These are phyloP conservation scores for Mus spicilegus DNA, from an alignment of 2,113 vertebrate species.

Conservation along the genomic window DNA sequence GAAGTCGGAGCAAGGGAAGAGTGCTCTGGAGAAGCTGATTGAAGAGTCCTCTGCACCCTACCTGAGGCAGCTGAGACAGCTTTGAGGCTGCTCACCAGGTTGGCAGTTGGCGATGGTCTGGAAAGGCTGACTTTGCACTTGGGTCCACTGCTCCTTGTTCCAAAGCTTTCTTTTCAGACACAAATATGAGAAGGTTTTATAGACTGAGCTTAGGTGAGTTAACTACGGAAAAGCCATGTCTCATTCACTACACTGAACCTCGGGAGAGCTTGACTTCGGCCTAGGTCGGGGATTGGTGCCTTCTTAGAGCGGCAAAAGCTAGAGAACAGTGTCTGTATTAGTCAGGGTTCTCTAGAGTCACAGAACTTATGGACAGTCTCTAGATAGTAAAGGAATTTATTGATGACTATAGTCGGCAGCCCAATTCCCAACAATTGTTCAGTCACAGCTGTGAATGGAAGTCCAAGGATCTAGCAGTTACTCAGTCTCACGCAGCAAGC, in stretches of 20 bases:
- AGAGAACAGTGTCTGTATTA: too few species aligned
- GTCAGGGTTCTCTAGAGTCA: too few species aligned
- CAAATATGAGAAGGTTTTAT: background rate
- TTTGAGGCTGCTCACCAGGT: background rate
- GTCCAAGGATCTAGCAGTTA: too few species aligned
- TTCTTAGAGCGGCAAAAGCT: background rate
- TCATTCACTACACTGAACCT: background rate
- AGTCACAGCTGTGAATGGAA: too few species aligned
- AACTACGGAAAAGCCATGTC: background rate
- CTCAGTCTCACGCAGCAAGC: too few species aligned
- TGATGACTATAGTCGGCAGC: too few species aligned
- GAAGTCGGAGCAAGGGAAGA: background rate
- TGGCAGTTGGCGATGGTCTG: too few species aligned
- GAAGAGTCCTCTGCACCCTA: background rate
- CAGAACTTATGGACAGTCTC: too few species aligned
- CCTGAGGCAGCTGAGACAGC: accelerated
- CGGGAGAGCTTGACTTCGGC: background rate
- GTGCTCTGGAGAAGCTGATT: accelerated
- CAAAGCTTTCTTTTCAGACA: background rate
- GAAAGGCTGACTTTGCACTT: background rate
- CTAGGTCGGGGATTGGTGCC: too few species aligned
- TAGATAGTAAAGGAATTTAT: too few species aligned
- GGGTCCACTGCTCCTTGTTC: background rate
- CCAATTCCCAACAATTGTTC: too few species aligned
- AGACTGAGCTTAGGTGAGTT: background rate